Base-by-base conservation (phyloP, 1,140 invertebrate genomes). In the Eumaeus atala region DNA sequence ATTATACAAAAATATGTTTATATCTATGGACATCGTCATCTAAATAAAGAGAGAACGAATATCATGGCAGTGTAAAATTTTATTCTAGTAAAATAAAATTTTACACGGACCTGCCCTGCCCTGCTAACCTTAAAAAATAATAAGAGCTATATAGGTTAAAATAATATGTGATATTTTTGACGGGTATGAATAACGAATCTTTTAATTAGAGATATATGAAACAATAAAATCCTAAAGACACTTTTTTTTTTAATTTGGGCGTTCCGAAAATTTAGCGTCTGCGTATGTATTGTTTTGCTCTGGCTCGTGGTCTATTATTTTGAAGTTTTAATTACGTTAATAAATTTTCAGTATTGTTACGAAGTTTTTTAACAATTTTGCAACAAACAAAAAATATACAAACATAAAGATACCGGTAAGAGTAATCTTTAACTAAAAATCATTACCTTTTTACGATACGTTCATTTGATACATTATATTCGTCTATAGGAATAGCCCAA, bases 261-360 rank as follows among this genome's bases (percentile, higher is more conserved):
- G 40, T 14, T 28, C 2, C 21, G 21, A 28, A 28, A 28, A 2
- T 28, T 28, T 28, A 28, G 21, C 21, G 2, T 28, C 6, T 28
- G 21, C 6, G 40, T 16, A 44, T 44, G 16, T 44, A 44, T 44
- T 44, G 21, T 44, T 16, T 6, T 14, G 12, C 14, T 9, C 7
- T 16, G 40, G 40, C 7, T 9, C 16, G 7, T 18, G 6, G 9
- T 17, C 14, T 44, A 44, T 44, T 44, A 44, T 44, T 44, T 44
- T 44, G 40, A 44, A 44, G 40, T 44, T 44, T 44, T 44, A 44
- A 44, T 44, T 44, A 44, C 40, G 40, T 16, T 44, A 44, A 44
- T 44, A 44, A 44, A 44, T 44, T 44, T 9, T 14, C 9, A 14
- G 40, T 9, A 44, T 16, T 44, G 14, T 12, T 14, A 12, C 40